Evolutionary conservation across 1,140 invertebrate genomes (phyloP), one percentile per base, ranked within the genome.

Genomic region (Hyles vespertilio): DNA sequence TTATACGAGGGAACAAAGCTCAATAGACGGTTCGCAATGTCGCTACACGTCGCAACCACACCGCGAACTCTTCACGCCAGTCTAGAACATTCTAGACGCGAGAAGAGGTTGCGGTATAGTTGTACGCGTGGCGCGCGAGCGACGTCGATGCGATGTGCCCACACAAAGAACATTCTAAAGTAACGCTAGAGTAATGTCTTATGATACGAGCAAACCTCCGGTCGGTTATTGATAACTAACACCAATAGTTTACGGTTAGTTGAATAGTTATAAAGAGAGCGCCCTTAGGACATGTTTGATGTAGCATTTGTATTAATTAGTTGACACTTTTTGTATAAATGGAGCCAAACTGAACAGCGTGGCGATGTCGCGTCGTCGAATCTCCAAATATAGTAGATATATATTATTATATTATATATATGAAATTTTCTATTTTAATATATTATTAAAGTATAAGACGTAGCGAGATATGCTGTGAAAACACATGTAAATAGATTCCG

Each of bases 341-440:
- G 65, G 67, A 73, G 67, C 63, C 63, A 61, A 68, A 64, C 67
- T 50, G 53, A 57, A 58, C 45, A 58, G 53, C 52, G 58, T 64
- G 57, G 59, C 62, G 68, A 69, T 68, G 76, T 77, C 66, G 75
- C 66, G 69, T 74, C 69, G 70, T 72, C 65, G 84, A 86, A 87
- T 86, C 83, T 86, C 85, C 77, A 69, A 71, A 76, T 81, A 66
- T 84, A 73, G 77, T 86, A 86, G 81, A 68, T 84, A 79, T 84
- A 40, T 40, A 40, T 40, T 40, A 40, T 40, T 40, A 40, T 40
- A 40, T 40, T 40, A 40, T 40, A 40, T 40, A 40, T 40, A 81
- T 68, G 79, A 84, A 61, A 85, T 86, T 88, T 88, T 88, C 75
- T 84, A 84, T 85, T 88, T 88, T 87, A 87, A 85, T 87, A 87